A percentile compares a stretch with the other conserved stretches of the same genome.
Evolutionary conservation across 2,888 invertebrate genomes (phyloP).

Genomic region (Scelioninae gen. 2): DNA sequence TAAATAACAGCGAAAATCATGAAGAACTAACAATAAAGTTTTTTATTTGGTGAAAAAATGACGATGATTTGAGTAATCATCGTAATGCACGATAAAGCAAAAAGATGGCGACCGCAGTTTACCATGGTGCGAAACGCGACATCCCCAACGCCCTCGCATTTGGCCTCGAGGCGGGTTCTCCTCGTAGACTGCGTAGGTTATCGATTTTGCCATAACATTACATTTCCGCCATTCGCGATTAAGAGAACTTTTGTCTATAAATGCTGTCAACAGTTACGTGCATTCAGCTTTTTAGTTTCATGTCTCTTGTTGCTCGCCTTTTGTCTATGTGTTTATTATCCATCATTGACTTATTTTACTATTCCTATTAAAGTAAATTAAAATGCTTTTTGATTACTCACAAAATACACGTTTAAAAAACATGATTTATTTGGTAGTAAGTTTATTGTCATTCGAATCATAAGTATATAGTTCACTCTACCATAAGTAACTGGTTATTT

Average conservation of each 20-base stretch:
- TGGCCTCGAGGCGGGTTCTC: constrained; percentile 30
- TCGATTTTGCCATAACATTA: constrained; percentile 50
- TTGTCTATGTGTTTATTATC: background rate
- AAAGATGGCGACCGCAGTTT: constrained; percentile 41
- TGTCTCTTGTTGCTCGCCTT: background rate
- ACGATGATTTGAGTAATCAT: constrained; percentile 13
- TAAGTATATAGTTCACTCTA: too few species aligned
- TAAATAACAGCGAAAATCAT: too few species aligned
- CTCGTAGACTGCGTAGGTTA: constrained; percentile 37
- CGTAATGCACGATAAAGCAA: constrained; percentile 27
- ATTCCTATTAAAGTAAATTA: too few species aligned
- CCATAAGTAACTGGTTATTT: too few species aligned
- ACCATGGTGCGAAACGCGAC: constrained; percentile 33
- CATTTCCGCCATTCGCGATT: constrained; percentile 45
- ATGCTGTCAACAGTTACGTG: constrained; percentile 25
- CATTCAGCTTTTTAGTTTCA: background rate
- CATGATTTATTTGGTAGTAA: too few species aligned
- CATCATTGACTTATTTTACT: constrained; percentile 5
- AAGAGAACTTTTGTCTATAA: constrained; percentile 37
- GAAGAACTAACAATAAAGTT: too few species aligned
- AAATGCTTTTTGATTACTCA: too few species aligned
- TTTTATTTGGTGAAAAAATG: background rate
- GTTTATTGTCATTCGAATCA: too few species aligned
- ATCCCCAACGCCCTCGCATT: constrained; percentile 36
- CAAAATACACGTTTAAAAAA: too few species aligned